Evolutionary conservation across 1,140 invertebrate genomes (phyloP), one percentile per base, ranked within the genome.

Genomic region (Scylla paramamosain): DNA sequence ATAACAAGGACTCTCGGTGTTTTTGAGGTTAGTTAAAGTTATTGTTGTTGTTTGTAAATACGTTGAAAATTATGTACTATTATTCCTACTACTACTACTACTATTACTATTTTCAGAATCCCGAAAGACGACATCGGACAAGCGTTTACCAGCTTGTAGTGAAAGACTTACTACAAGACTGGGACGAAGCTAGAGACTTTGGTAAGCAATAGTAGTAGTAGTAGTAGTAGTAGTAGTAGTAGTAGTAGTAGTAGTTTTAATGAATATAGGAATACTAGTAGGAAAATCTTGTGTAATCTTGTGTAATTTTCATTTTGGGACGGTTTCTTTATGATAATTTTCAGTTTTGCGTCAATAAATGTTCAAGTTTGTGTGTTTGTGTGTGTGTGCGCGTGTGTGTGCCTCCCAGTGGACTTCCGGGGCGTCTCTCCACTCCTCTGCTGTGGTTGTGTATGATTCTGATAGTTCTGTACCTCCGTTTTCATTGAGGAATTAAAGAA

Each of bases 1-100:
- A 97, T 99, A 86, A 98, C 98, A 94, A 97, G 99, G 96, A 98
- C 98, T 96, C 97, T 99, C 86, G 99, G 99, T 52, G 98, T 99
- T 88, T 99, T 99, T 97, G 99, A 99, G 98, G 99, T 99, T 97
- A 97, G 95, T 93, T 93, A 8, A 25, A 31, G 82, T 6, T n/a
- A 25, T 4, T 83, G 29, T 83, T 83, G 14, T 48, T 7, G 46
- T n/a, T 48, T 48, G 46, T 48, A 48, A 14, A 48, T 14, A 48
- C 46, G 14, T 48, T 59, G 0, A 4, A 59, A 59, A 59, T 20
- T 12, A 59, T 12, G 16, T 59, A 59, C 52, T 59, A 59, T 8
- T 59, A 59, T 20, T 77, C 8, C 67, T 77, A 77, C 67, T 77
- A 77, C 67, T 77, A 77, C 67, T 77, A 77, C 67, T 77, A 77